Conservation (phyloP, 2,888 invertebrate genomes). For the Byasa hedistus region DNA sequence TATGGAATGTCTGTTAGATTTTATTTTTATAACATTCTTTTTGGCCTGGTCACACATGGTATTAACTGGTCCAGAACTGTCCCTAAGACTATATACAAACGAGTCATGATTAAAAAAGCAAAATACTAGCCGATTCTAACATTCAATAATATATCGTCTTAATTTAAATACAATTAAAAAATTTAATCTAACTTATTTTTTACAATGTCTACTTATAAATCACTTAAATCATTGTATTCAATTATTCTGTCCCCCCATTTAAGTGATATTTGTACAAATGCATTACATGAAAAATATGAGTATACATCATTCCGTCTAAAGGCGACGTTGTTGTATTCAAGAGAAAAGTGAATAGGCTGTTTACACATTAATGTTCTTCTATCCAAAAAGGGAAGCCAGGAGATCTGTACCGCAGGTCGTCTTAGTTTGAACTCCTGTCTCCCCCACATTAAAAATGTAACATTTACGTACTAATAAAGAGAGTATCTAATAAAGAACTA, state of each 20-base stretch:
- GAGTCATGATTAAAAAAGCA: constrained; percentile 46
- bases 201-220: constrained; percentile 47
- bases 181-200: constrained; percentile 65
- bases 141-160: constrained; percentile 43
- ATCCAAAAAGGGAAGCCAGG: too few relatives aligned
- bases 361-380: too few relatives aligned
- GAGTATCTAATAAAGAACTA: too few relatives aligned
- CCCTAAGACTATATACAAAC: constrained; percentile 32
- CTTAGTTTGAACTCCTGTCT: too few relatives aligned
- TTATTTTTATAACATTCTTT: not conserved
- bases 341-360: too few relatives aligned
- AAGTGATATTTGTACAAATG: constrained; percentile 32
- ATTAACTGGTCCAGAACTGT: not conserved
- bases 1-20: constrained; percentile 41
- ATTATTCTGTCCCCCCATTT: constrained; percentile 47
- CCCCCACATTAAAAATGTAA: too few relatives aligned
- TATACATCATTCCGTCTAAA: not conserved
- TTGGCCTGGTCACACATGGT: not conserved
- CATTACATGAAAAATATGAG: not conserved
- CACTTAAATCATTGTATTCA: constrained; percentile 43
- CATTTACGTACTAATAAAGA: too few relatives aligned
- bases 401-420: too few relatives aligned
- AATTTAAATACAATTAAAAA: constrained; percentile 52
- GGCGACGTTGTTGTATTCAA: too few relatives aligned
- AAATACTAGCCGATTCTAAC: constrained; percentile 62